Evolutionary conservation across 92 coral and sea anemone species (phyloP).

Genomic region (Palythoa caribaeorum): DNA sequence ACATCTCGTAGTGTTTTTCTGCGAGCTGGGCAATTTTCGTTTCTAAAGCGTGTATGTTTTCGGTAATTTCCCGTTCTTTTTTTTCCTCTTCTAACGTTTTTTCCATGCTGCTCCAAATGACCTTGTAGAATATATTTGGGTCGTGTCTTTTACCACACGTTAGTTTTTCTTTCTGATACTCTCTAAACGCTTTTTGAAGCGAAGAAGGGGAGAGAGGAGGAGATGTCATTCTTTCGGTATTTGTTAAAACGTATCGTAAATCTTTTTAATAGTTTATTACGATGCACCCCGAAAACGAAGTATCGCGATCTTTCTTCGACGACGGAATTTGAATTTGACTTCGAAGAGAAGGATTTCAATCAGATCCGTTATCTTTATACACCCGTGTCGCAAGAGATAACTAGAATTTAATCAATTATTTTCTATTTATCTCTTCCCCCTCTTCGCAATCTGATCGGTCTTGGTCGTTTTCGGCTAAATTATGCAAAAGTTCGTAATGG

Average conservation of each 20-base stretch:
- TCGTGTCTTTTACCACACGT: not conserved
- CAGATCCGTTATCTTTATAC: not conserved
- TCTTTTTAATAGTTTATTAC: not conserved
- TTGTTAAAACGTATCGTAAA: no score
- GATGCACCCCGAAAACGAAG: not conserved
- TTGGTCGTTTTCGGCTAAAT: not conserved
- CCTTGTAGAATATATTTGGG: not conserved
- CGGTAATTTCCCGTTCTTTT: not conserved
- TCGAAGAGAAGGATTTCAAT: not conserved
- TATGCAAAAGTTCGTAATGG: not conserved
- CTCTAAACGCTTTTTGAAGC: not conserved
- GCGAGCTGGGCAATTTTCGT: not conserved
- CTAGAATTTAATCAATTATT: no score
- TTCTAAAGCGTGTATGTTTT: not conserved
- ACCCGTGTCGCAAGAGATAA: not conserved
- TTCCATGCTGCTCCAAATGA: not conserved
- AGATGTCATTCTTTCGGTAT: not conserved
- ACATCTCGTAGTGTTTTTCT: not conserved
- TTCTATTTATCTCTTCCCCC: not conserved
- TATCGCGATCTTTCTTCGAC: not conserved
- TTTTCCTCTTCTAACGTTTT: not conserved
- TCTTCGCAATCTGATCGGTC: not conserved
- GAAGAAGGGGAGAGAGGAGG: not conserved
- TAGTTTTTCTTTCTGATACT: not conserved
- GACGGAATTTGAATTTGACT: not conserved